These are phyloP conservation scores for Phaetusa simplex DNA, from an alignment of 2,113 vertebrate genomes.

Conservation along the genomic window DNA sequence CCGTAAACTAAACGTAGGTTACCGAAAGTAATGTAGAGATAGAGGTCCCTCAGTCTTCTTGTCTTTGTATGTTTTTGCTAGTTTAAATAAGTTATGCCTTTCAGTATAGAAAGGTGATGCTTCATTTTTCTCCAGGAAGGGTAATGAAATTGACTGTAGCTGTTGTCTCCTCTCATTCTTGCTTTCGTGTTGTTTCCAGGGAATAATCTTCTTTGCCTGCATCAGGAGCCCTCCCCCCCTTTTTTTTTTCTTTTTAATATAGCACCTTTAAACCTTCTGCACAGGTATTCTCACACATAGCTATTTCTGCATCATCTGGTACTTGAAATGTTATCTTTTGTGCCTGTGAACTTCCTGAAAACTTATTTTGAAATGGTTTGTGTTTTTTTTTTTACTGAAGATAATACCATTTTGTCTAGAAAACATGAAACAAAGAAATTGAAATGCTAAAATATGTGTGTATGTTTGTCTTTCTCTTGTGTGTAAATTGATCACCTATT, in stretches of 20 bases:
- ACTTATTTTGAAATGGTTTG: not conserved
- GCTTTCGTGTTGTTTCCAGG: not conserved
- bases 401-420: not conserved
- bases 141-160: not conserved
- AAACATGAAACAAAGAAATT: not conserved
- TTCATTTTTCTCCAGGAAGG: not conserved
- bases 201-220: not conserved
- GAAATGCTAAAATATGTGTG: not conserved
- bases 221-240: not conserved
- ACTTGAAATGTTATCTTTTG: not conserved
- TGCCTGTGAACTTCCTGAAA: not conserved
- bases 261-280: not conserved
- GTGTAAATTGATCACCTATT: conserved; percentile 48
- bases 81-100: not conserved
- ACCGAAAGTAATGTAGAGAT: not conserved
- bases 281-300: not conserved
- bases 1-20: not conserved
- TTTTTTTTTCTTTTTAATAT: not conserved
- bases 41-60: not conserved
- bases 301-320: not conserved
- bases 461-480: conserved; percentile 12
- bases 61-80: not conserved
- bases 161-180: not conserved
- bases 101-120: not conserved
- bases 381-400: not conserved